Evolutionary conservation across 1,140 invertebrate genomes (phyloP), one percentile per base, ranked within the genome.

Genomic region (Drosophila bocki): DNA sequence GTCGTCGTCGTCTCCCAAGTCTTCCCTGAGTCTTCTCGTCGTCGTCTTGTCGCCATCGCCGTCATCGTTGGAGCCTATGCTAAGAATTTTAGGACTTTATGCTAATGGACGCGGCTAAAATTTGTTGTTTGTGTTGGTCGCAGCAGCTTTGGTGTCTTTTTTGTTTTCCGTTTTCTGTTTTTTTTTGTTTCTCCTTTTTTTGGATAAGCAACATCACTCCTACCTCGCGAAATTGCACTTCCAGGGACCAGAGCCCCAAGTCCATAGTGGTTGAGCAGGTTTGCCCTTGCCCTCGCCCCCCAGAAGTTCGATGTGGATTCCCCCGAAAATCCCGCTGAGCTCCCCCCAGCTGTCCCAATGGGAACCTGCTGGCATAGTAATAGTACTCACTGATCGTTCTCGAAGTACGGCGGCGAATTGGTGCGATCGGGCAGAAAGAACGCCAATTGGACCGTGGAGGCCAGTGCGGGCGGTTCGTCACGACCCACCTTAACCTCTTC

Each of bases 371-470:
- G 12, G 29, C 33, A 22, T 54, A 63, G 41, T 82, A 94, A 22
- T 54, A 63, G 37, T 82, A 94, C 94, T 94, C 93, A 96, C 96
- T 95, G 95, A 92, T 96, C 94, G 92, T 95, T 96, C 80, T 96
- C 96, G 93, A 96, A 97, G 88, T 96, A 96, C 26, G 96, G 96
- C 44, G 96, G 95, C 58, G 94, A 95, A 80, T 96, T 96, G 68
- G 95, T 95, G 19, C 95, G 94, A 85, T 96, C 95, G n/a, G 95
- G 96, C 33, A 97, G 93, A 51, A 97, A 95, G 51, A 97, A 95
- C 15, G 96, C 96, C 61, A 97, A 93, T 83, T 96, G 96, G 1
- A 97, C 96, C 0, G 96, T 95, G 0, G 96, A 95, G 15, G 96
- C 96, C 93, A 96, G 95, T 6, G 96, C 95, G 53, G 96, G 95